A percentile compares a stretch with the other conserved stretches of the same genome.
Conservation (phyloP, 2,113 vertebrate species). For the Gymnorhina tibicen region DNA sequence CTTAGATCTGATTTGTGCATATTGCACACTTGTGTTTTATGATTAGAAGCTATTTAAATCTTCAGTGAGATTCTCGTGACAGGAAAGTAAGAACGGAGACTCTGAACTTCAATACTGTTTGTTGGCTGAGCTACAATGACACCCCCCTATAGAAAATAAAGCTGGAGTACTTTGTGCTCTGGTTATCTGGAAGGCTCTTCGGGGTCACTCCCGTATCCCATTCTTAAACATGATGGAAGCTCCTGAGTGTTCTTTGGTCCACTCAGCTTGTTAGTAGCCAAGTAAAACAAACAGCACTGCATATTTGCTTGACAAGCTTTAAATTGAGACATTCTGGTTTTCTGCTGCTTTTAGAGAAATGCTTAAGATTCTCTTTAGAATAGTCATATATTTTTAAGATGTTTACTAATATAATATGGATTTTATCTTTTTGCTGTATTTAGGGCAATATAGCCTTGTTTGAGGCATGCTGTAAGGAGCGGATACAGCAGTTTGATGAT, state of each 20-base stretch:
- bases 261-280: not conserved
- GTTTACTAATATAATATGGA: not conserved
- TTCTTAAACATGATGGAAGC: not conserved
- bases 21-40: not conserved
- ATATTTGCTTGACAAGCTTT: not conserved
- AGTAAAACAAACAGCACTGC: not conserved
- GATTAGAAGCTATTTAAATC: not conserved
- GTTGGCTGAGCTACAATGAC: not conserved
- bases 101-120: not conserved
- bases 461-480: conserved; percentile 96
- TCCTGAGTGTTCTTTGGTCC: not conserved
- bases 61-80: not conserved
- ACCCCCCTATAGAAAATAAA: not conserved
- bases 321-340: not conserved
- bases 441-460: conserved; percentile 98
- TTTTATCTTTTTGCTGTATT: not conserved
- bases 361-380: not conserved
- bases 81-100: not conserved
- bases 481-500: conserved; percentile 98
- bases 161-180: not conserved
- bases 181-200: not conserved
- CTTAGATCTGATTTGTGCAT: not conserved
- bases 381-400: not conserved
- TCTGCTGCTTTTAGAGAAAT: not conserved
- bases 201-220: rapidly evolving